phyloP scores from a whole-genome alignment of 2,888 invertebrate genomes.

The Heliconius cydno region DNA sequence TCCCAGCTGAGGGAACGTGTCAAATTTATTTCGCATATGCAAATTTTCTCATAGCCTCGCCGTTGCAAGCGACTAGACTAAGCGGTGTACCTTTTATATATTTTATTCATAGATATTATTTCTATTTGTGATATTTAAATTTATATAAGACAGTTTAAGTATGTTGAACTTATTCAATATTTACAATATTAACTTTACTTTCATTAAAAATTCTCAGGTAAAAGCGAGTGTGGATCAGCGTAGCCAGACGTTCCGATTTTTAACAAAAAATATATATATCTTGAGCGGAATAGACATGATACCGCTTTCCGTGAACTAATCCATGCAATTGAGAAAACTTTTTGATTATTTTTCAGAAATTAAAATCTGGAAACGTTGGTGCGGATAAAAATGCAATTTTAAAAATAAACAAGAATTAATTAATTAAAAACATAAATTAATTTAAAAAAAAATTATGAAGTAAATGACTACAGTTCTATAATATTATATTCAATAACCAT shows the following conservation, averaged over 20 bases:
- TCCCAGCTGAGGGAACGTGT: slow-evolving; percentile 12
- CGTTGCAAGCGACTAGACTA: slow-evolving; percentile 14
- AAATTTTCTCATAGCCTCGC: slow-evolving; percentile 29
- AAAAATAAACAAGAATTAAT: background rate
- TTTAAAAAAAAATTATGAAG: no score
- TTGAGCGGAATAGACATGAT: no score
- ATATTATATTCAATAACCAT: no score
- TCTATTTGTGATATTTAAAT: background rate
- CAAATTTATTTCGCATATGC: slow-evolving; percentile 32
- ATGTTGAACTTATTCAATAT: background rate
- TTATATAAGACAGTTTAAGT: background rate
- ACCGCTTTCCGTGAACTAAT: no score
- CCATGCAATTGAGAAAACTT: no score
- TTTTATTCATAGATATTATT: background rate
- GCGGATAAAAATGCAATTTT: background rate
- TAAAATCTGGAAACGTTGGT: no score
- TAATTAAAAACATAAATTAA: no score
- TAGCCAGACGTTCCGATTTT: no score
- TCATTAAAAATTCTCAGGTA: background rate
- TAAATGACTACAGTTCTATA: no score
- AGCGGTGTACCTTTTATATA: background rate
- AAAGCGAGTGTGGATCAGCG: background rate
- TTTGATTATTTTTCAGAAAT: no score
- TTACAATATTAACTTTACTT: background rate
- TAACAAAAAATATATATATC: no score